Evolutionary conservation across 2,888 invertebrate species (phyloP), one percentile per base, ranked within the genome.

Genomic region (Hirtodrosophila alboralis): DNA sequence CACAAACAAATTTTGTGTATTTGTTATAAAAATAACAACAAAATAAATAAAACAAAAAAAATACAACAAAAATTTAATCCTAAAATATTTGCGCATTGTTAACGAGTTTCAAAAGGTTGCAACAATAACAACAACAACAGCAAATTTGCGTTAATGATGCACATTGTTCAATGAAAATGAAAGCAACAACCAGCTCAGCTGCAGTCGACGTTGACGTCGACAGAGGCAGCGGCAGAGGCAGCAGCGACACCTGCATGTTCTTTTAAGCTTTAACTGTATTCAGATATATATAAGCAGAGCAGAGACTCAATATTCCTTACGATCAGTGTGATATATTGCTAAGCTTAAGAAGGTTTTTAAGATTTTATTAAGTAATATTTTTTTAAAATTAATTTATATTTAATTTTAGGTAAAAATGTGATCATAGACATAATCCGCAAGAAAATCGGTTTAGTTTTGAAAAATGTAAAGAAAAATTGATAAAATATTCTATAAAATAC

Each of bases 61-160:
- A 18, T 0, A 60, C 52, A 43, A 47, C 37, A 54, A 62, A 43
- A 64, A 49, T 62, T 33, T 73, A 86, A 74, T 61, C 75, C 83
- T 71, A 74, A 81, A 86, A 86, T 81, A 86, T 81, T 86, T 84
- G 70, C 78, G 85, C 83, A 74, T 86, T 81, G 85, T 77, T 84
- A 84, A 77, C 81, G 66, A 80, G 58, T 60, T 61, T 59, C 43
- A 64, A 65, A 52, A 61, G 45, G 41, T 48, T 31, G 18, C 47
- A 49, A 23, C 54, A 58, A 34, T 48, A 67, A 51, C 54, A 45
- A 14, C 33, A 49, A 28, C 73, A 65, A n/a, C 60, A 70, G 23
- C 3, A 23, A 23, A 63, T 66, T 66, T 63, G 80, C 73, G 73
- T 83, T 83, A 83, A 83, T 83, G 83, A 83, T 86, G 87, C 83